Conservation (phyloP, 2,888 invertebrate genomes). For the Cistogaster globosa region DNA sequence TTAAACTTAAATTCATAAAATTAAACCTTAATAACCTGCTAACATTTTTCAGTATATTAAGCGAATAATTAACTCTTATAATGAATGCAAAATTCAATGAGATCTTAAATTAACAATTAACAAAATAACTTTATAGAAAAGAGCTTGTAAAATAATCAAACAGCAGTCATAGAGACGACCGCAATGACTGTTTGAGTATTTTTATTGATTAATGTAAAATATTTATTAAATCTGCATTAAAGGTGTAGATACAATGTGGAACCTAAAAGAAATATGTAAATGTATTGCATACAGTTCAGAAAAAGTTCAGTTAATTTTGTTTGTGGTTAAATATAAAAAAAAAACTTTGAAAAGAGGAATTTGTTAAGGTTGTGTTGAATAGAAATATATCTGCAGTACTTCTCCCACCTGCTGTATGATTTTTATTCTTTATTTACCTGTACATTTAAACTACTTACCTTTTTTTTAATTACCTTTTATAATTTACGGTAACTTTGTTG, state of each 20-base stretch:
- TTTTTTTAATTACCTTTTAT: constrained; percentile 70
- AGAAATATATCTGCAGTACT: constrained; percentile 24
- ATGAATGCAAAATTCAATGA: constrained; percentile 18
- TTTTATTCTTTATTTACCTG: constrained; percentile 16
- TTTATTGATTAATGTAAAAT: constrained; percentile 55
- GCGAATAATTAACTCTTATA: constrained; percentile 43
- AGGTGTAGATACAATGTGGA: neutral
- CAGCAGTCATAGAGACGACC: neutral
- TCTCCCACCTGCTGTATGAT: neutral
- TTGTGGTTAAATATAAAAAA: constrained; percentile 26
- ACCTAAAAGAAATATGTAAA: constrained; percentile 10
- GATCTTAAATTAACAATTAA: constrained; percentile 44
- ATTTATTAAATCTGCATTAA: constrained; percentile 16
- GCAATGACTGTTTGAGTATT: constrained; percentile 36
- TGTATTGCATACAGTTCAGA: neutral
- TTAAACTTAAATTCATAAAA: neutral
- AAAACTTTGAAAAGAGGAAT: neutral
- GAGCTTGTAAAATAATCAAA: neutral
- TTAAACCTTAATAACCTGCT: constrained; percentile 37
- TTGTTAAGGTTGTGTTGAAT: constrained; percentile 25
- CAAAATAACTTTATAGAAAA: constrained; percentile 12
- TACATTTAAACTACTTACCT: constrained; percentile 58
- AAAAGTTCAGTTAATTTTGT: constrained; percentile 11
- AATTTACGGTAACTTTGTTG: constrained; percentile 69
- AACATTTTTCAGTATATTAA: constrained; percentile 49